Base-by-base conservation (phyloP, 2,113 vertebrate species). In the Uria lomvia region DNA sequence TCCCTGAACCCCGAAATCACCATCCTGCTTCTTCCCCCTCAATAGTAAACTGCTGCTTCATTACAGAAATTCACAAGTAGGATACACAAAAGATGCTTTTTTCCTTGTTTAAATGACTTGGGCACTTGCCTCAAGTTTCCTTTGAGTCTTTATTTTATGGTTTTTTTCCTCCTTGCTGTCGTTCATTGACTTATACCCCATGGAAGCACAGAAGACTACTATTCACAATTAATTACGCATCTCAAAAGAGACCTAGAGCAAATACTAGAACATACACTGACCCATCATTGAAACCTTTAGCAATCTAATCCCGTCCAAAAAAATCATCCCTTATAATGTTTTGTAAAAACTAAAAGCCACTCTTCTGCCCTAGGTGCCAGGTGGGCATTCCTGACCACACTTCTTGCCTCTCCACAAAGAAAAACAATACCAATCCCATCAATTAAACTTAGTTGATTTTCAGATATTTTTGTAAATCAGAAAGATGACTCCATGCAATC, bases 161-260 rank as follows among this genome's bases (percentile, higher is more conserved):
- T 88, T 93, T 95, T 81, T 76, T 84, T 91, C 81, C 91, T 96
- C 93, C 78, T 97, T 93, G 91, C 95, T 66, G 4, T 80, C 92
- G 96, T 62, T 89, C 93, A 94, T 36, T 90, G 96, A 88, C 94
- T 96, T 86, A 93, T 27, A 66, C 75, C 3, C 7, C 81, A 40
- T 1, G 15, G 86, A 70, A 95, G 65, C 73, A 86, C 70, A 55
- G 53, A 63, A 66, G 60, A 63, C 9, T 38, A 38, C 76, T 38
- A 58, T 32, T 88, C 74, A 65, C 84, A 62, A 63, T 50, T 80
- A 92, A 95, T 36, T 70, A 66, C 24, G 66, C 55, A n/a, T 71
- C 83, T 79, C 60, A 70, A 68, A 65, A 53, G 29, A 50, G 73
- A 74, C 74, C 50, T 29, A 62, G 75, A 86, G 71, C 70, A 88